Evolutionary conservation across 2,113 vertebrate species (phyloP), one percentile per base, ranked within the genome.

Genomic region (Oreochromis spilurus): DNA sequence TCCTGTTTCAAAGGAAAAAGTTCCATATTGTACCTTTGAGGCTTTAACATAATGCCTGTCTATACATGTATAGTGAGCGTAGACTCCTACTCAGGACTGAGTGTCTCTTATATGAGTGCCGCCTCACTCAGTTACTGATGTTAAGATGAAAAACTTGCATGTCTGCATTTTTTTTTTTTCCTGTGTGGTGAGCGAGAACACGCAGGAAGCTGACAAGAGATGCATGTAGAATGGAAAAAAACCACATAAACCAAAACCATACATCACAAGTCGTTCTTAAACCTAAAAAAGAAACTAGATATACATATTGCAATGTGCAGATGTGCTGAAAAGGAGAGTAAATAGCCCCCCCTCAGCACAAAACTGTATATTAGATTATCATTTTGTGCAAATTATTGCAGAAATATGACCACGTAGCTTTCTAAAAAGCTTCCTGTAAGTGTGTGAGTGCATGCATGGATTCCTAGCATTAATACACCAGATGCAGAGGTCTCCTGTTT

Each of bases 151-250:
- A 91, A 90, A 89, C 54, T 53, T 87, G 84, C 89, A 88, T 57
- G 36, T 78, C 17, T 84, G 84, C 10, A 2, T 52, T 78, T 84
- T 80, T 85, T 24, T 85, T 85, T 85, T 84, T 84, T 29, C 75
- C 84, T 84, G 54, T 93, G 89, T 89, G 90, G 89, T 91, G 91
- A 91, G 82, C 82, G 21, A 79, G 21, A 86, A 72, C 13, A 45
- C 70, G 88, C 85, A 75, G 87, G 91, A 91, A 84, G 86, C 78
- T 88, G 75, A 89, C 87, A 90, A 70, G 78, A 93, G 78, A 84
- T 31, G 83, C 57, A 83, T 70, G 88, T 80, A 80, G 90, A 92
- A 91, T 90, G 85, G 86, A 93, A 94, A 91, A 91, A 91, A 90
- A 85, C 90, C 92, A 93, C 92, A 88, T 2, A 84, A 91, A 93